Evolutionary conservation across 2,888 invertebrate genomes (phyloP).

Genomic region (Diadromus collaris): DNA sequence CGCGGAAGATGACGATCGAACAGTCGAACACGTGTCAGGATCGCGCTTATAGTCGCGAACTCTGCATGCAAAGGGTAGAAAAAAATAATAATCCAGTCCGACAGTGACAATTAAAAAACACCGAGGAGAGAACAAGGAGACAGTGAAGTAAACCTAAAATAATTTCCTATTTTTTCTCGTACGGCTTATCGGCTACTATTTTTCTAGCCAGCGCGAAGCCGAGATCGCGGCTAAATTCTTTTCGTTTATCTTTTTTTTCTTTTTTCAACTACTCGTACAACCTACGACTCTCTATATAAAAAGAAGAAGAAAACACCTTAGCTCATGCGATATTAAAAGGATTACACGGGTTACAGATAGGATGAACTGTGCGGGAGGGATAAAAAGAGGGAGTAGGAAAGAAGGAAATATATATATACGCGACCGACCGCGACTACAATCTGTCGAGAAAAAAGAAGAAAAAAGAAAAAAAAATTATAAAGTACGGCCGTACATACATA

Average conservation of each 20-base stretch:
- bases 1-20: constrained; percentile 30
- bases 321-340: constrained; percentile 43
- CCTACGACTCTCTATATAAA: constrained; percentile 54
- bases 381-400: constrained; percentile 16
- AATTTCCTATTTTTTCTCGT: constrained; percentile 23
- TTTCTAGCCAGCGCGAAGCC: not conserved
- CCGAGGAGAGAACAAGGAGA: constrained; percentile 25
- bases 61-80: not conserved
- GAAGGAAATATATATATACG: constrained; percentile 24
- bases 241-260: constrained; percentile 32
- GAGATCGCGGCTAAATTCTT: constrained; percentile 9
- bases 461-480: constrained; percentile 53
- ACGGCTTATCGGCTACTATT: not conserved
- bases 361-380: constrained; percentile 22
- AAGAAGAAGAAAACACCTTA: constrained; percentile 58
- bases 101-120: not conserved
- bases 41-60: constrained; percentile 1
- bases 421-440: constrained; percentile 38
- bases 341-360: constrained; percentile 29
- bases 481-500: constrained; percentile 52
- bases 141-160: constrained; percentile 33
- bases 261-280: constrained; percentile 46
- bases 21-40: not conserved
- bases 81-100: not conserved
- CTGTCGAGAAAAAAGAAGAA: constrained; percentile 36